These are phyloP conservation scores for Rhingia campestris DNA, from an alignment of 2,888 invertebrate genomes.

Conservation along the genomic window DNA sequence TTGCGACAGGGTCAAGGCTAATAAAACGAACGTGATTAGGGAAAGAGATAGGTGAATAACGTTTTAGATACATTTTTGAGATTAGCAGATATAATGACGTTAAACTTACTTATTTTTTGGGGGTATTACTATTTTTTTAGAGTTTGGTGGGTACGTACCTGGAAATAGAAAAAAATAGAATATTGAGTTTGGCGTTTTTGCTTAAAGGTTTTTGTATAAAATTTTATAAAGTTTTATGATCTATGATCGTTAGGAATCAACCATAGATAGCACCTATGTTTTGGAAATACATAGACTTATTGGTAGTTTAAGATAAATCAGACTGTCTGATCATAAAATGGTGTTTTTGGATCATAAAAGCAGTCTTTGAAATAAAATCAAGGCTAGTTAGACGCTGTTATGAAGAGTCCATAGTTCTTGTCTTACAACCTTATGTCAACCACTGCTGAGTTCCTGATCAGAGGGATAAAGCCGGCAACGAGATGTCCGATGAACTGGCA, in stretches of 20 bases:
- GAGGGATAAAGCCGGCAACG: too few species aligned
- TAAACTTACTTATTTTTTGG: not conserved
- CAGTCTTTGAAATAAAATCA: too few species aligned
- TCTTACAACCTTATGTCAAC: too few species aligned
- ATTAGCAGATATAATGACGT: not conserved
- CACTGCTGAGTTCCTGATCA: too few species aligned
- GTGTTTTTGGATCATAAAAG: too few species aligned
- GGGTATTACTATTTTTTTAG: not conserved
- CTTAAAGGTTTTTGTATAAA: not conserved
- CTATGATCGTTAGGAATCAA: not conserved
- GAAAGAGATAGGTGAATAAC: not conserved
- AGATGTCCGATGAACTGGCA: too few species aligned
- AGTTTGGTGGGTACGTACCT: not conserved
- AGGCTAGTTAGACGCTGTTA: too few species aligned
- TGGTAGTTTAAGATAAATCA: too few species aligned
- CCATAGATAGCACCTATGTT: too few species aligned
- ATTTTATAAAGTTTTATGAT: not conserved
- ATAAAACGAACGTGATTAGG: slow-evolving; percentile 3
- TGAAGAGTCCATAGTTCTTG: too few species aligned
- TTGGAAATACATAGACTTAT: too few species aligned
- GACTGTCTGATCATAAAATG: too few species aligned
- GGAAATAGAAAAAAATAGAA: not conserved
- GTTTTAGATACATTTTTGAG: not conserved
- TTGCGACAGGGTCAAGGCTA: slow-evolving; percentile 40
- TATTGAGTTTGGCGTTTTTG: not conserved